These are phyloP conservation scores for Andrena haemorrhoa DNA, from an alignment of 2,888 invertebrate species.

Conservation along the genomic window DNA sequence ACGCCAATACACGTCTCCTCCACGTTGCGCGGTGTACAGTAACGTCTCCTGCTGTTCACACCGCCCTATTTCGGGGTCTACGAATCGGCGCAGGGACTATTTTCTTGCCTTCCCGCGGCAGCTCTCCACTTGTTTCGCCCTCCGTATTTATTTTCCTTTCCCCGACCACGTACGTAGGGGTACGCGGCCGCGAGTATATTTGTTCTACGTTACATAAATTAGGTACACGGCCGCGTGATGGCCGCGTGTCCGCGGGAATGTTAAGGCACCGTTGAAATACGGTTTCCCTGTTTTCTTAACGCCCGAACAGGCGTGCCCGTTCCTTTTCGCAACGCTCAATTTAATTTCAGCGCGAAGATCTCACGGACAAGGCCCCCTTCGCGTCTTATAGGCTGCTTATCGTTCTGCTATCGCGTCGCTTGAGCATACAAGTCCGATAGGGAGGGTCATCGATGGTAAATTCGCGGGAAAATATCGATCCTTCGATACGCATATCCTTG, in stretches of 20 bases:
- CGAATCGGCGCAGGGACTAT: slow-evolving; percentile 56
- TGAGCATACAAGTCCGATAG: neutral
- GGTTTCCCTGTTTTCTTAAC: slow-evolving; percentile 57
- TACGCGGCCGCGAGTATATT: slow-evolving; percentile 44
- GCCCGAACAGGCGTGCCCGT: slow-evolving; percentile 5
- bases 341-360: slow-evolving; percentile 30
- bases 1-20: slow-evolving; percentile 61
- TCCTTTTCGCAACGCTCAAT: slow-evolving; percentile 36
- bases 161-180: slow-evolving; percentile 17
- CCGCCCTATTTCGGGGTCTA: slow-evolving; percentile 75
- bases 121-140: slow-evolving; percentile 48
- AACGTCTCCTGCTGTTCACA: slow-evolving; percentile 69
- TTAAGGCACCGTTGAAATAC: slow-evolving; percentile 48
- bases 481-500: neutral
- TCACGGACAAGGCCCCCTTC: neutral
- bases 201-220: slow-evolving; percentile 61
- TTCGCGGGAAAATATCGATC: neutral
- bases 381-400: neutral
- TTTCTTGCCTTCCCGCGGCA: slow-evolving; percentile 39
- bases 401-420: neutral
- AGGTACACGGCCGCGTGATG: slow-evolving; percentile 49
- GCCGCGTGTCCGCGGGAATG: slow-evolving; percentile 38
- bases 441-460: slow-evolving; percentile 7
- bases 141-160: slow-evolving; percentile 60
- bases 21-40: slow-evolving; percentile 51